Evolutionary conservation across 2,888 invertebrate genomes (phyloP).

Genomic region (Limnephilus auricula): DNA sequence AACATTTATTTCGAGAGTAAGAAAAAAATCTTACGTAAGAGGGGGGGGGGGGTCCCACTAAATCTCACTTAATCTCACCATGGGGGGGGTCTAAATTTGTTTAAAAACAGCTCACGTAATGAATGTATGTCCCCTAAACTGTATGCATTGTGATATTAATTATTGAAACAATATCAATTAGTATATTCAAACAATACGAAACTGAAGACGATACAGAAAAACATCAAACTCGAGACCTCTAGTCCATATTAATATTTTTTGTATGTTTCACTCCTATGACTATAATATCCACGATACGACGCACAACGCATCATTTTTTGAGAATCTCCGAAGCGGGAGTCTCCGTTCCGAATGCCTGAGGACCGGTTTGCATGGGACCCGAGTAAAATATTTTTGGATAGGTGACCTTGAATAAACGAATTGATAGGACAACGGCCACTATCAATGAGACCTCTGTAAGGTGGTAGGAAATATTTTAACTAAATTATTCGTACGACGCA

Average conservation of each 20-base stretch:
- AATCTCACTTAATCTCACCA: too few relatives aligned
- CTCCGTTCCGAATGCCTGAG: background rate
- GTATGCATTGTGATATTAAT: too few relatives aligned
- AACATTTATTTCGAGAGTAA: too few relatives aligned
- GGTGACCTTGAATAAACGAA: slow-evolving; percentile 43
- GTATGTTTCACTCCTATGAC: background rate
- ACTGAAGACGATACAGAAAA: too few relatives aligned
- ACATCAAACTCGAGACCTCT: too few relatives aligned
- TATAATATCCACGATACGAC: background rate
- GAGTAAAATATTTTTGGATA: slow-evolving; percentile 41
- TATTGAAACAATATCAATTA: too few relatives aligned
- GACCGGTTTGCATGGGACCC: slow-evolving; percentile 42
- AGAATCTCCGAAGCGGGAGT: background rate
- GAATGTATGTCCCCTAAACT: too few relatives aligned
- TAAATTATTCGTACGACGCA: slow-evolving; percentile 34
- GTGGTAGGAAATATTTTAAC: slow-evolving; percentile 28
- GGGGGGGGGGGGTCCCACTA: too few relatives aligned
- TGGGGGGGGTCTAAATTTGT: too few relatives aligned
- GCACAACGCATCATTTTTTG: background rate
- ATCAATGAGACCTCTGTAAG: slow-evolving; percentile 37
- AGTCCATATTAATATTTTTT: background rate
- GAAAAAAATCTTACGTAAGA: too few relatives aligned
- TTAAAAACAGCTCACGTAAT: too few relatives aligned
- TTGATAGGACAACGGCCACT: slow-evolving; percentile 44
- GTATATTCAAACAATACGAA: too few relatives aligned